Evolutionary conservation across 1,140 invertebrate genomes (phyloP).

Genomic region (Dolichoris vasculosae): DNA sequence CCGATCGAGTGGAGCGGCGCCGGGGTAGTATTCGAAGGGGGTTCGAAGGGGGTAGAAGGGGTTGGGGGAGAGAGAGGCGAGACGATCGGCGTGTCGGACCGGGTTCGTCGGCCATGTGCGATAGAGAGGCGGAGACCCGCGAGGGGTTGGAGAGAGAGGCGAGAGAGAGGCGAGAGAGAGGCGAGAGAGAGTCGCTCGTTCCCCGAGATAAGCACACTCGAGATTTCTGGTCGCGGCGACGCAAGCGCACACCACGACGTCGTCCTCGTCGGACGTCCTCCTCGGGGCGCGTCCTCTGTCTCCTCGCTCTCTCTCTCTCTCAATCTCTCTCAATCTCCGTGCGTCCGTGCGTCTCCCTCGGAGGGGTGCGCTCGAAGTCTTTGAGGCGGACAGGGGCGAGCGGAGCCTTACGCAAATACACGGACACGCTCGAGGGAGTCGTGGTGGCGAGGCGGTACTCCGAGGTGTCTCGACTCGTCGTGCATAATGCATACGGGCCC

Average conservation of each 20-base stretch:
- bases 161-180: constrained; percentile 50
- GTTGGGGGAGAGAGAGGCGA: constrained; percentile 53
- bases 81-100: neutral
- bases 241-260: neutral
- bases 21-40: too few relatives aligned
- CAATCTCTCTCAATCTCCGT: constrained; percentile 40
- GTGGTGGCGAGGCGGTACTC: neutral
- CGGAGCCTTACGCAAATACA: neutral
- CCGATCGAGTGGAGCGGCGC: neutral
- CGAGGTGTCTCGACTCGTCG: neutral
- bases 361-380: too few relatives aligned
- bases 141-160: neutral
- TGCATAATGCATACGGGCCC: neutral
- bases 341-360: too few relatives aligned
- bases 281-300: neutral
- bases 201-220: neutral
- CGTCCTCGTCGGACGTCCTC: neutral
- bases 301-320: constrained; percentile 31
- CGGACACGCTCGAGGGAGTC: neutral
- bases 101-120: neutral
- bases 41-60: neutral
- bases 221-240: neutral
- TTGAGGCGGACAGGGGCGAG: neutral
- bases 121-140: neutral
- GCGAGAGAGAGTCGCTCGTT: neutral